Evolutionary conservation across 1,140 invertebrate species (phyloP).

Genomic region (Penaeus indicus): DNA sequence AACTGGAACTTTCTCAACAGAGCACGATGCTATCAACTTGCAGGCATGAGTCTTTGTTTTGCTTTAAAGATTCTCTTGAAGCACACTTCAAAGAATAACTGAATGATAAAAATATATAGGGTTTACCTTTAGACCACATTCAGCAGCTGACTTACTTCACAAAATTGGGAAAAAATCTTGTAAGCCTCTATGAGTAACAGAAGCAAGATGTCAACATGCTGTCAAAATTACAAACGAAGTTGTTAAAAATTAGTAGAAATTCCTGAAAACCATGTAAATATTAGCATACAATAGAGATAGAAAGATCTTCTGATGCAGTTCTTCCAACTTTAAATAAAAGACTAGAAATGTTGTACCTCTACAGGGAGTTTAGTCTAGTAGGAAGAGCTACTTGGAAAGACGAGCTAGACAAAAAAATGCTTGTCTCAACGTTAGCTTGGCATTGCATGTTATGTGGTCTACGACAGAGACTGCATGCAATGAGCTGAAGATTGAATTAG

Average conservation of each 20-base stretch:
- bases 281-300: conserved; percentile 13
- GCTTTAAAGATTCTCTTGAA: background rate
- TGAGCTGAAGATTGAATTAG: background rate
- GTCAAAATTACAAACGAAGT: conserved; percentile 39
- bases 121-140: conserved; percentile 42
- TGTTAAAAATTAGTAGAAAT: conserved; percentile 29
- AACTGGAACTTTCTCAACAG: no score
- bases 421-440: conserved; percentile 7
- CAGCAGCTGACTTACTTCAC: conserved; percentile 30
- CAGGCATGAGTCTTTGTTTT: no score
- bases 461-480: conserved; percentile 15
- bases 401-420: conserved; percentile 12
- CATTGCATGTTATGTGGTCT: conserved; percentile 9
- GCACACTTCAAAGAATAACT: background rate
- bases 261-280: conserved; percentile 25
- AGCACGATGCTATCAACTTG: no score
- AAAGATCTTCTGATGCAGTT: background rate
- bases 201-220: conserved; percentile 53
- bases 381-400: conserved; percentile 2
- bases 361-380: conserved; percentile 19
- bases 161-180: conserved; percentile 37
- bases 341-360: no score
- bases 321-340: no score
- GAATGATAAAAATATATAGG: conserved; percentile 3
- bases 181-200: conserved; percentile 51